Evolutionary conservation across 2,797 vertebrate species (phyloP).

Genomic region (Argentina silus): DNA sequence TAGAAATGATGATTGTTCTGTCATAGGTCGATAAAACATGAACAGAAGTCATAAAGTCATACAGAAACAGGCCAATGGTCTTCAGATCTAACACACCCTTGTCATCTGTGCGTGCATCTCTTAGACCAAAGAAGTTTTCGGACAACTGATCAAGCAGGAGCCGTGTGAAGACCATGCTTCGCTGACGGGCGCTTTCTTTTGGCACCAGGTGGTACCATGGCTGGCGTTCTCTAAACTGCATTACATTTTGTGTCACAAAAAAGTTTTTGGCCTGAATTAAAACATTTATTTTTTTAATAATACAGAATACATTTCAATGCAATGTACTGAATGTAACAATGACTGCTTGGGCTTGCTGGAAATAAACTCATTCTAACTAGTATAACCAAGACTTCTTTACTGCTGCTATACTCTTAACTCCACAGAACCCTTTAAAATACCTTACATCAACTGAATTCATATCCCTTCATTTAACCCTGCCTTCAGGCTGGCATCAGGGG

Average conservation of each 20-base stretch:
- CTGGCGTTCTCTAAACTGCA: background rate
- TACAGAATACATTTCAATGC: background rate
- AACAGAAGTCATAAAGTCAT: background rate
- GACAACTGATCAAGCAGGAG: conserved; percentile 2
- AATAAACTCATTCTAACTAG: background rate
- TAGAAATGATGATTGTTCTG: background rate
- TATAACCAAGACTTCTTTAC: background rate
- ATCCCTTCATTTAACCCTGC: too few relatives aligned
- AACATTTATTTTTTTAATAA: background rate
- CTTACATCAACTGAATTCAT: too few relatives aligned
- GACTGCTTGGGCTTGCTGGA: background rate
- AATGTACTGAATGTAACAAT: background rate
- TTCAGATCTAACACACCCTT: background rate
- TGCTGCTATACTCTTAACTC: too few relatives aligned
- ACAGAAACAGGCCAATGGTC: background rate
- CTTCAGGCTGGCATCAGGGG: too few relatives aligned
- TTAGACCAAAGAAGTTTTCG: background rate
- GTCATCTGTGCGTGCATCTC: background rate
- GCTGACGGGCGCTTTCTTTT: background rate
- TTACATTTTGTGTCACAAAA: background rate
- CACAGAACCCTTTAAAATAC: too few relatives aligned
- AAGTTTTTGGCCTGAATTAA: background rate
- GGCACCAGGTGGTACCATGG: background rate
- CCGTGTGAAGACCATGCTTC: background rate
- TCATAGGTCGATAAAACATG: background rate